phyloP scores from a whole-genome alignment of 2,797 vertebrate species.

The Peromyscus aztecus region DNA sequence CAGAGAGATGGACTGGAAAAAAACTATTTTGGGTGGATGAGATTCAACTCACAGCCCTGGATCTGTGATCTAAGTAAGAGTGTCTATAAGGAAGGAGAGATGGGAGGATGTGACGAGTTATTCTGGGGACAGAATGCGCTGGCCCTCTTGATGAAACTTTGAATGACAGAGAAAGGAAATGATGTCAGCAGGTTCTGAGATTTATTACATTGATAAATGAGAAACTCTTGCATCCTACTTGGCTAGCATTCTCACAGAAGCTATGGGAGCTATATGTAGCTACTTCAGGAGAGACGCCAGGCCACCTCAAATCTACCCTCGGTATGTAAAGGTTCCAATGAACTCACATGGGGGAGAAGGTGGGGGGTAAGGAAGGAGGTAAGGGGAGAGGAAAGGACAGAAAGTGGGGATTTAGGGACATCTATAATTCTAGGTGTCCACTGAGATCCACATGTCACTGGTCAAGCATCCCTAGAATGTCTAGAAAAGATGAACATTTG shows the following conservation, averaged over 20 bases:
- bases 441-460: background rate
- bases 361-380: no score
- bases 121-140: background rate
- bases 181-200: background rate
- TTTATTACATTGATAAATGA: background rate
- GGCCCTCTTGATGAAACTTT: background rate
- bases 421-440: background rate
- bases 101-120: background rate
- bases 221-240: background rate
- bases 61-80: background rate
- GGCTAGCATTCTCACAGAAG: background rate
- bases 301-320: background rate
- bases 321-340: background rate
- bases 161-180: background rate
- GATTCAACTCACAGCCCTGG: background rate
- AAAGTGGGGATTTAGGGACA: background rate
- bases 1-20: background rate
- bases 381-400: background rate
- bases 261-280: accelerated
- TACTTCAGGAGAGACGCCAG: background rate
- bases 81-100: background rate
- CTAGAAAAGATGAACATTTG: background rate
- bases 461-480: background rate
- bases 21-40: background rate
- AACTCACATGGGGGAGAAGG: background rate